Evolutionary conservation across 2,797 vertebrate genomes (phyloP).

Genomic region (Micropoecilia bifurca): DNA sequence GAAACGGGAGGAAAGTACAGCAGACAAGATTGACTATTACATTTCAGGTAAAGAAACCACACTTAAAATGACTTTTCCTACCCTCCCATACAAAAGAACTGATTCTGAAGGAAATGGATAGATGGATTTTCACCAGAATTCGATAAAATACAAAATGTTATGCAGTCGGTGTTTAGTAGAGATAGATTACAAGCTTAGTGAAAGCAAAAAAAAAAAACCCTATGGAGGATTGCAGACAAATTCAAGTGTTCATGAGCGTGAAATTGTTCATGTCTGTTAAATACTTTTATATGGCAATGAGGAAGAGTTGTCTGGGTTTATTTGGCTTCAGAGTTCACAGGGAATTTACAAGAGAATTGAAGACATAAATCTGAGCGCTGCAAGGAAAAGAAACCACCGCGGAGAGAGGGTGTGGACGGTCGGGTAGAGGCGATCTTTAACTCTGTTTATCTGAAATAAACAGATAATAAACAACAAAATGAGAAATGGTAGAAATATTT

Average conservation of each 20-base stretch:
- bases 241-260: background rate
- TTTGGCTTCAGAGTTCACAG: slow-evolving; percentile 55
- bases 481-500: slow-evolving; percentile 31
- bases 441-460: slow-evolving; percentile 19
- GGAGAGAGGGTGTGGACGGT: slow-evolving; percentile 12
- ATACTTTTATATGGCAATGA: slow-evolving; percentile 64
- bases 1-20: background rate
- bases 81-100: background rate
- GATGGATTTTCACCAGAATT: background rate
- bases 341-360: slow-evolving; percentile 48
- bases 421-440: slow-evolving; percentile 24
- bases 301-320: slow-evolving; percentile 68
- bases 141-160: background rate
- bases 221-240: background rate
- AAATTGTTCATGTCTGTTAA: slow-evolving; percentile 1
- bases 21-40: background rate
- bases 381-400: slow-evolving; percentile 31
- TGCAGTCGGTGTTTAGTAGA: background rate
- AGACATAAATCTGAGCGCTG: slow-evolving; percentile 65
- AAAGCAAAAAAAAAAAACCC: background rate
- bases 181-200: background rate
- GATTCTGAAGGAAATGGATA: background rate
- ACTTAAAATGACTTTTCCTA: background rate
- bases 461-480: slow-evolving; percentile 36
- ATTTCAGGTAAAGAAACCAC: background rate